A percentile compares a stretch with the other conserved stretches of the same genome.
These are phyloP conservation scores for Tenthredo notha DNA, from an alignment of 2,888 invertebrate species.

Conservation along the genomic window DNA sequence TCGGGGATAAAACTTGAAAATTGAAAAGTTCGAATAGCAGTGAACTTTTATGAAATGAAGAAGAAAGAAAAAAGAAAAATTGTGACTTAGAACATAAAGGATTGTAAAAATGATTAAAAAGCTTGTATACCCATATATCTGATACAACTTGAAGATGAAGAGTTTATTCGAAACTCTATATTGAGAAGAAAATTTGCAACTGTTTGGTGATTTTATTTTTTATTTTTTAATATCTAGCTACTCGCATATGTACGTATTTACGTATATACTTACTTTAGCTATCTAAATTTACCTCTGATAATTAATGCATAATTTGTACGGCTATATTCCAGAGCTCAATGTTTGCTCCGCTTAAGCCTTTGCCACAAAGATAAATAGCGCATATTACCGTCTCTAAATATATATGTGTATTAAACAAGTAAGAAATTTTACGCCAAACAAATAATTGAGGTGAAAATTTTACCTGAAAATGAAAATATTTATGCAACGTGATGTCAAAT, in stretches of 20 bases:
- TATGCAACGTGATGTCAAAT: neutral
- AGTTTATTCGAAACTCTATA: neutral
- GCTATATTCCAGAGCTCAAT: neutral
- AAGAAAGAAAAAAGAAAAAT: too few relatives aligned
- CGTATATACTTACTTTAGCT: neutral
- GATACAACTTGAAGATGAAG: neutral
- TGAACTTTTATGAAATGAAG: neutral
- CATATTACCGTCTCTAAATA: neutral
- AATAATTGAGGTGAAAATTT: neutral
- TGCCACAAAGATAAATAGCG: neutral
- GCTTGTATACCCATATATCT: neutral
- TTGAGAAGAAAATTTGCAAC: neutral
- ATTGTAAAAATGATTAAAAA: too few relatives aligned
- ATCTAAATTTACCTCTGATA: neutral
- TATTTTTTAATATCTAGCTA: neutral
- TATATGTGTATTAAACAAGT: neutral
- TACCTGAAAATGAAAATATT: neutral
- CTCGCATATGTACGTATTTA: neutral
- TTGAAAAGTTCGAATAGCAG: neutral
- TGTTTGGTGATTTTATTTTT: neutral
- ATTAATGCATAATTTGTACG: slow-evolving; percentile 28
- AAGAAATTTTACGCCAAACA: neutral
- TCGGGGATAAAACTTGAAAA: neutral
- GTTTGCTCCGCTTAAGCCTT: slow-evolving; percentile 2
- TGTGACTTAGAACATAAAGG: too few relatives aligned